Base-by-base conservation (phyloP, 1,140 invertebrate genomes). In the Vanessa atalanta region DNA sequence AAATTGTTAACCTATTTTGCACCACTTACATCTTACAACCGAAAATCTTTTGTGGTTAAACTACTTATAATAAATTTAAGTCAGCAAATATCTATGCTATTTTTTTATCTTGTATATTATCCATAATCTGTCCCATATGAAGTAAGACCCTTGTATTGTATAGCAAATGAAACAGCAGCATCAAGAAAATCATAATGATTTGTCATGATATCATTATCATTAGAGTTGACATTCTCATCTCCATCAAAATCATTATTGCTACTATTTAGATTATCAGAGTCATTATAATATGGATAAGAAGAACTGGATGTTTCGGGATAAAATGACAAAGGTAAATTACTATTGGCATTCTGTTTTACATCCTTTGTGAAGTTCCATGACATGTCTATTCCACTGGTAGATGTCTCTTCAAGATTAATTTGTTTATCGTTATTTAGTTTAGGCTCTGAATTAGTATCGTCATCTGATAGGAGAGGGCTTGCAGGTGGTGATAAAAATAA, bases 61-160 rank as follows among this genome's bases (percentile, higher is more conserved):
- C 15, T 61, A 31, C 26, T 37, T 61, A 31, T 16, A 53, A 68
- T 7, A 37, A 65, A 60, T 16, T 70, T 63, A 70, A 70, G 57
- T 70, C 47, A 63, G 55, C 20, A 70, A 63, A 12, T 63, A 70
- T 23, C 31, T 63, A 37, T 70, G 20, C 23, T 60, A 23, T 47
- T 61, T 50, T 11, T 15, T n/a, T 60, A n/a, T 47, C 16, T 7
- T 43, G 26, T 7, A 71, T 78, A 66, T 87, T 92, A 92, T 67
- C 88, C 89, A 85, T 91, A 90, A 50, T 91, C 90, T 68, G 83
- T 86, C 1, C 88, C 94, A 86, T 83, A 87, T 23, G 94, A 94
- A 77, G 94, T 95, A 8, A 96, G 87, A 37, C 95, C 95, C 84
- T 96, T 96, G 79, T 95, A 95, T 84, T 95, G 95, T 70, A 96